phyloP scores from a whole-genome alignment of 1,140 invertebrate genomes.

The Palaemon carinicauda region DNA sequence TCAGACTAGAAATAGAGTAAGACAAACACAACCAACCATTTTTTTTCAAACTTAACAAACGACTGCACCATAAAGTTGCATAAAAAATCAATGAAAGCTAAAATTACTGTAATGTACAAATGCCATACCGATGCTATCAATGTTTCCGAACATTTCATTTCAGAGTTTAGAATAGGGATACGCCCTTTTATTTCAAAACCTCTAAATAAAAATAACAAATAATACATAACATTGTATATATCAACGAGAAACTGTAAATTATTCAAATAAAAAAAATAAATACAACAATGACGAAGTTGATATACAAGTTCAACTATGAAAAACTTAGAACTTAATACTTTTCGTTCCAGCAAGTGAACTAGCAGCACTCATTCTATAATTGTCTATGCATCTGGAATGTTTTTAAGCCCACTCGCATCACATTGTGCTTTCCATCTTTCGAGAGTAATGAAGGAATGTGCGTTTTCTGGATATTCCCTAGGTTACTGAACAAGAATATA shows the following conservation, averaged over 20 bases:
- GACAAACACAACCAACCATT: slow-evolving; percentile 23
- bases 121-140: slow-evolving; percentile 8
- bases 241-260: too few relatives aligned
- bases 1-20: slow-evolving; percentile 16
- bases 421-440: background rate
- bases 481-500: background rate
- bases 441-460: background rate
- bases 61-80: slow-evolving; percentile 16
- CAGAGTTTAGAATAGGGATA: background rate
- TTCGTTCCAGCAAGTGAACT: too few relatives aligned
- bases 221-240: too few relatives aligned
- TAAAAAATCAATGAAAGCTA: background rate
- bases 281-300: background rate
- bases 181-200: background rate
- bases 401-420: background rate
- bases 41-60: slow-evolving; percentile 19
- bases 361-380: too few relatives aligned
- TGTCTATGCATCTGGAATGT: background rate
- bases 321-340: too few relatives aligned
- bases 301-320: background rate
- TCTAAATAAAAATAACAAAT: background rate
- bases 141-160: slow-evolving; percentile 1
- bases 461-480: background rate
- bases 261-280: slow-evolving; percentile 15
- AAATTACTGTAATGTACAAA: slow-evolving; percentile 35